These are phyloP conservation scores for Ceratina calcarata DNA, from an alignment of 1,140 invertebrate species.

Conservation along the genomic window DNA sequence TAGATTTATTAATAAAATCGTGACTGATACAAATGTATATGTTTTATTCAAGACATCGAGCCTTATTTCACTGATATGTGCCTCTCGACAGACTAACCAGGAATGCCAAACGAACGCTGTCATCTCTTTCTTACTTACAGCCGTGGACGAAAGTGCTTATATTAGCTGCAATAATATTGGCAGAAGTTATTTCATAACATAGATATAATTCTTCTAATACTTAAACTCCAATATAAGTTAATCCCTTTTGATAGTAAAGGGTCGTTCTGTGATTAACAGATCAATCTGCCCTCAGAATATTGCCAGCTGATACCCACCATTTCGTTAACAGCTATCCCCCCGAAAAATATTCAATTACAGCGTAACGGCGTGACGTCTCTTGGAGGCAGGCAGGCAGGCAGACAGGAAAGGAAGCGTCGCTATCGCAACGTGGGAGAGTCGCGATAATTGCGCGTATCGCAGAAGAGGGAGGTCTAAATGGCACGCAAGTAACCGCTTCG, in stretches of 20 bases:
- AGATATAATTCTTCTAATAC: too few species aligned
- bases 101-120: too few species aligned
- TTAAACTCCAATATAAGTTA: too few species aligned
- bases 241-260: too few species aligned
- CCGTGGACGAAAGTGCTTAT: too few species aligned
- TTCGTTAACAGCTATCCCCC: not conserved
- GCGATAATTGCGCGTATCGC: constrained; percentile 46
- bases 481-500: not conserved
- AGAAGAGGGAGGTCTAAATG: not conserved
- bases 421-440: not conserved
- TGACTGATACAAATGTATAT: not conserved
- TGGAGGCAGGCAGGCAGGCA: not conserved
- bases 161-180: too few species aligned
- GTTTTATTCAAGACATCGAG: not conserved
- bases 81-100: too few species aligned
- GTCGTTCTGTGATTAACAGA: too few species aligned
- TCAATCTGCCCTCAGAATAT: not conserved
- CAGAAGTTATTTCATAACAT: too few species aligned
- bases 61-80: not conserved
- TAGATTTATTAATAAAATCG: too few species aligned
- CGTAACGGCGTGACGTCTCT: not conserved
- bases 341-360: constrained; percentile 21
- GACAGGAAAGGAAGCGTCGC: not conserved
- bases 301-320: not conserved
- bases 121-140: too few species aligned